Evolutionary conservation across 2,113 vertebrate species (phyloP).

Genomic region (Amphilophus citrinellus): DNA sequence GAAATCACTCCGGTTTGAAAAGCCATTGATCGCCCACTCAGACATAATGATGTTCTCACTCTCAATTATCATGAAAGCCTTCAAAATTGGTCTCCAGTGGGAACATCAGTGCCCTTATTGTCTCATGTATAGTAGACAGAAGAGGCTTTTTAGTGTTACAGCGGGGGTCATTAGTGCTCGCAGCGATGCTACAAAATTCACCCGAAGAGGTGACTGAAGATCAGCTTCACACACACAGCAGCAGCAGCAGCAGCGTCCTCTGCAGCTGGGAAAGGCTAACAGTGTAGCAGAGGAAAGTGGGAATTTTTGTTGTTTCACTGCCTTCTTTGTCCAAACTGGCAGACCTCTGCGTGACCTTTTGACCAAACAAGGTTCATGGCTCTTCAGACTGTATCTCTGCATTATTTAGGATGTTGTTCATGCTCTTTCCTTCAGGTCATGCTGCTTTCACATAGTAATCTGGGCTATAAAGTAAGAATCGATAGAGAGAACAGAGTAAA

Average conservation of each 20-base stretch:
- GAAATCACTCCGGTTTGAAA: neutral
- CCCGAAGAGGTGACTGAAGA: neutral
- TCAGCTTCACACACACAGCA: neutral
- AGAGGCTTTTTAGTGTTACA: neutral
- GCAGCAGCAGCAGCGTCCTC: neutral
- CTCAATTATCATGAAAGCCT: slow-evolving; percentile 44
- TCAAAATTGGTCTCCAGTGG: slow-evolving; percentile 11
- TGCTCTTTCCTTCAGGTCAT: slow-evolving; percentile 4
- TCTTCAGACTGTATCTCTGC: slow-evolving; percentile 44
- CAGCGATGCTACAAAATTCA: neutral
- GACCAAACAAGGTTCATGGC: neutral
- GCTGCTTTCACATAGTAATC: slow-evolving; percentile 57
- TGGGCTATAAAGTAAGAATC: slow-evolving; percentile 22
- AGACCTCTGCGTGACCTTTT: neutral
- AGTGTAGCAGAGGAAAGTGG: slow-evolving; percentile 2
- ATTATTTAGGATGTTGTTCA: slow-evolving; percentile 59
- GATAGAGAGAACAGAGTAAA: neutral
- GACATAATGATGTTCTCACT: slow-evolving; percentile 6
- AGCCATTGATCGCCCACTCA: slow-evolving; percentile 24
- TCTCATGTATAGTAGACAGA: slow-evolving; percentile 1
- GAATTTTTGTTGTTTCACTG: neutral
- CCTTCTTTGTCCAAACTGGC: neutral
- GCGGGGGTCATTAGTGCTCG: neutral
- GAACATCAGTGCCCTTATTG: neutral
- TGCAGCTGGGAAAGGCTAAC: slow-evolving; percentile 31